Evolutionary conservation across 2,888 invertebrate species (phyloP), one percentile per base, ranked within the genome.

Genomic region (Taphrorychus bicolor): DNA sequence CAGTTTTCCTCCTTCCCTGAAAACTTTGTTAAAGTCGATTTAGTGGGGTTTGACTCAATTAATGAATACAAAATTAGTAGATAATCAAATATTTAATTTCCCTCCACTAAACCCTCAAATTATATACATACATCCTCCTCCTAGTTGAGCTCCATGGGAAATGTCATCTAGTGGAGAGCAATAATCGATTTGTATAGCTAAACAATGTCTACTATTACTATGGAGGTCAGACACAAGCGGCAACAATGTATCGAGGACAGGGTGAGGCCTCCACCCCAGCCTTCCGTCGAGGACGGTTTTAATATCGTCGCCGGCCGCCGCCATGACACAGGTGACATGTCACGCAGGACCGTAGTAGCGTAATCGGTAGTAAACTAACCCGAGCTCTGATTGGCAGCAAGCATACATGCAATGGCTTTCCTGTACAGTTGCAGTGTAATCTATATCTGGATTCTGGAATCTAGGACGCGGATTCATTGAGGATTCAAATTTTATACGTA

Each of bases 381-480:
- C 18, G 11, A 40, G 56, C 52, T 17, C 32, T 56, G 56, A 56
- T 56, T 56, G 56, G 58, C 42, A 58, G 45, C 58, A 24, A 52
- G 23, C n/a, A 22, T 16, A 52, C 11, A 22, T 52, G 17, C 45
- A 11, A 7, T 32, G 32, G n/a, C n/a, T 48, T 17, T 9, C 48
- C 7, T 48, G 16, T 7, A 14, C n/a, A 9, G 48, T 17, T 48
- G 48, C 48, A 48, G 22, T 21, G 52, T 16, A 52, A 32, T 54
- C 54, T 54, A 54, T 24, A 54, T 54, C 17, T 11, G 59, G 48
- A 40, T 32, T 17, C 22, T 14, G 56, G 11, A 49, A 59, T 24
- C 42, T 58, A 59, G 59, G 59, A 19, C 58, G 19, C 21, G 17
- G n/a, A 49, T 59, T 59, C 59, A 59, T 42, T 59, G 49, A 59